Evolutionary conservation across 1,140 invertebrate genomes (phyloP).

Genomic region (Bilobella aurantiaca): DNA sequence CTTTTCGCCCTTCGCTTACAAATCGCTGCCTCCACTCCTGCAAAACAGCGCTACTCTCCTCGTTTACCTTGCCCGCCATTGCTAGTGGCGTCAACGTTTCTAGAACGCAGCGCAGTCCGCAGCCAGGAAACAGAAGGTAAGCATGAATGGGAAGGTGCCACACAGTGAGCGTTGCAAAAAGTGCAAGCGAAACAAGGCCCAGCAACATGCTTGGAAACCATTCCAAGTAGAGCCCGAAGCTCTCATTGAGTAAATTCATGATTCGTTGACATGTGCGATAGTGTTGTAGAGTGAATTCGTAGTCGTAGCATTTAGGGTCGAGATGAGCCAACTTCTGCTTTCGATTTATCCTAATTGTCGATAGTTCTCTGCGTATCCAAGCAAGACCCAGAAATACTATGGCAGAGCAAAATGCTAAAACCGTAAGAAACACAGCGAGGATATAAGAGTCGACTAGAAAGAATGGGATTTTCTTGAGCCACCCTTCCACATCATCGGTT

Average conservation of each 20-base stretch:
- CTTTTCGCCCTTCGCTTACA: neutral
- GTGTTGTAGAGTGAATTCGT: no score
- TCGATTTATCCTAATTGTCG: no score
- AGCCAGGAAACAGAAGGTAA: conserved; percentile 6
- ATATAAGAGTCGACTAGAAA: neutral
- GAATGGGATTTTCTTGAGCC: neutral
- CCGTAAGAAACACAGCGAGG: neutral
- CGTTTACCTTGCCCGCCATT: conserved; percentile 6
- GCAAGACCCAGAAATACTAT: neutral
- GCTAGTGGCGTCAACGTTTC: conserved; percentile 4
- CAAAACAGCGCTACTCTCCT: neutral
- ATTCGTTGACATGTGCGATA: neutral
- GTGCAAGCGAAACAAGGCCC: neutral
- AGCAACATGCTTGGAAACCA: neutral
- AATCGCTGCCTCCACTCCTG: neutral
- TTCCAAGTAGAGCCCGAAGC: neutral
- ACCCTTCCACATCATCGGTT: neutral
- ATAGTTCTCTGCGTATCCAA: neutral
- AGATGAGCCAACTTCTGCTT: no score
- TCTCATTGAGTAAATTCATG: neutral
- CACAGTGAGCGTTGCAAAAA: neutral
- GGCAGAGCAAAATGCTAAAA: neutral
- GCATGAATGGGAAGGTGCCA: neutral
- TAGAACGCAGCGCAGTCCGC: neutral
- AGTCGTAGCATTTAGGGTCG: no score